Base-by-base conservation (phyloP, 2,113 vertebrate genomes). In the Cygnus buccinator region DNA sequence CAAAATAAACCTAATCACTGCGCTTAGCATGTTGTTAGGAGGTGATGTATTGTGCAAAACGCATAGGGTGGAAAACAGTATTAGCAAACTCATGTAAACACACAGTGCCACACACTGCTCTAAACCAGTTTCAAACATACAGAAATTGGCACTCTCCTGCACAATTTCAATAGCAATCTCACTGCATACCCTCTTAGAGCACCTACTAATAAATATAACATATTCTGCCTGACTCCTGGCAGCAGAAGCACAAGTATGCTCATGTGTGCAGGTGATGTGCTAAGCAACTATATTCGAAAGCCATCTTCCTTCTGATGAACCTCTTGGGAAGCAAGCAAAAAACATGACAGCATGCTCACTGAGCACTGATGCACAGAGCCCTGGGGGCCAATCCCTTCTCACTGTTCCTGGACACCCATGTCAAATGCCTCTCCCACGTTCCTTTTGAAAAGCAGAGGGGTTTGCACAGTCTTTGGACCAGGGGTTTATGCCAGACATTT, bases 281-380 rank as follows among this genome's bases (percentile, higher is more conserved):
- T 65, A 57, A 72, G 61, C 57, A 84, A 33, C 0, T 3, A 29
- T 2, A n/a, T 61, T 1, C 14, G 11, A 63, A 87, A 72, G 33
- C 44, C 10, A 1, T 13, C 17, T 63, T 41, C 35, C 7, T 78
- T 17, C 86, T 29, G 16, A 26, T 14, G 33, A 50, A 5, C 52
- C 5, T 35, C 65, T 80, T 17, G 22, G 65, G 44, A 33, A 93
- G 28, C 11, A 59, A 65, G 58, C 50, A 10, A 57, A 89, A 94
- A 87, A 21, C 13, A 46, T 1, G 21, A 43, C 12, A 33, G 43
- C 3, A 0, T 2, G 5, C 59, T 78, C 13, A 0, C 19, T n/a
- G 39, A 52, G 23, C 28, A 59, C 46, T 5, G 6, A 41, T 77
- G 8, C 1, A 0, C 1, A 28, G 15, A 6, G 3, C 11, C 18